Conservation (phyloP, 2,888 invertebrate species). For the Gandaritis pyraliata region DNA sequence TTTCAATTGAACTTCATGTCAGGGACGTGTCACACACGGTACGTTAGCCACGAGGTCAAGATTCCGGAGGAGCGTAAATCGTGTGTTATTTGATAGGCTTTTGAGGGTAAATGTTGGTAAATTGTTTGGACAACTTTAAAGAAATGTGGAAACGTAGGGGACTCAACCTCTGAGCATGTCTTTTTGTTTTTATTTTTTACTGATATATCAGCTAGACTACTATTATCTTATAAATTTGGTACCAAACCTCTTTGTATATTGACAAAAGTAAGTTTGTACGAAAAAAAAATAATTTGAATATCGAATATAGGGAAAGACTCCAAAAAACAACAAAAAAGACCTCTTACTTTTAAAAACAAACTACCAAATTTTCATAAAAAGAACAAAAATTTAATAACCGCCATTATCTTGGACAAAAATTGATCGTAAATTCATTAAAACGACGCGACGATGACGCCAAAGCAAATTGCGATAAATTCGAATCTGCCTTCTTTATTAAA, state of each 20-base stretch:
- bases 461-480: conserved; percentile 66
- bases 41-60: conserved; percentile 63
- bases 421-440: conserved; percentile 73
- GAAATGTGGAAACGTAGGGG: background rate
- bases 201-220: too few species aligned
- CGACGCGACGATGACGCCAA: conserved; percentile 50
- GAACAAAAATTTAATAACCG: conserved; percentile 24
- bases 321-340: background rate
- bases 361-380: conserved; percentile 6
- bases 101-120: conserved; percentile 38
- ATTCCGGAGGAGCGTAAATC: conserved; percentile 60
- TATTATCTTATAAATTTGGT: too few species aligned
- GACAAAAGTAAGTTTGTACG: too few species aligned
- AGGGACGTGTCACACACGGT: conserved; percentile 68
- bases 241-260: too few species aligned
- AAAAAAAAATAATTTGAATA: too few species aligned
- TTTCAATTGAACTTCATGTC: conserved; percentile 76
- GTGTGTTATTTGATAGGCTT: conserved; percentile 58
- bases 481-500: conserved; percentile 71
- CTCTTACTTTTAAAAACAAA: background rate
- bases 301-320: too few species aligned
- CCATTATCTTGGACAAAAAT: conserved; percentile 58
- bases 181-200: too few species aligned
- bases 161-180: too few species aligned
- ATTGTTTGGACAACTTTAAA: conserved; percentile 31